Conservation (phyloP, 2,797 vertebrate genomes). For the Chelonia mydas region DNA sequence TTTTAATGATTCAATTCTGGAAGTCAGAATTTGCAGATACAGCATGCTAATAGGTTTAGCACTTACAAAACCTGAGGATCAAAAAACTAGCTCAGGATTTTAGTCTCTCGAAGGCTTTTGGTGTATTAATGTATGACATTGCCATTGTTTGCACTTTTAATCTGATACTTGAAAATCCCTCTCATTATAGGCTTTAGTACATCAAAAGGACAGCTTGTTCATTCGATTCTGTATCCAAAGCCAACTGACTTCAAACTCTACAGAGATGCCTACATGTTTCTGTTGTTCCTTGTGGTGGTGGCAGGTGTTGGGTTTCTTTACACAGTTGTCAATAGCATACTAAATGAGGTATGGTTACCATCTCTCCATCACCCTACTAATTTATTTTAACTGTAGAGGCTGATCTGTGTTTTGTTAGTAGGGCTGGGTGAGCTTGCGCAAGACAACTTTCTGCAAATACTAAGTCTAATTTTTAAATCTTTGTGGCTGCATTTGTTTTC, state of each 20-base stretch:
- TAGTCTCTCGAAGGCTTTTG: not conserved
- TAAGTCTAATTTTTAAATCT: not conserved
- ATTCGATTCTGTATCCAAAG: slow-evolving; percentile 97
- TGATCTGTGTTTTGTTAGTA: rapidly evolving
- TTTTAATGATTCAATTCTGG: not conserved
- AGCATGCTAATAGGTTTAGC: not conserved
- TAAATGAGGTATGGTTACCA: slow-evolving; percentile 86
- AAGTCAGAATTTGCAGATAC: not conserved
- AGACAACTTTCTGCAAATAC: not conserved
- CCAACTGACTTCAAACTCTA: slow-evolving; percentile 99
- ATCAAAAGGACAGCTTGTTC: slow-evolving; percentile 96
- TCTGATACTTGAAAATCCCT: not conserved
- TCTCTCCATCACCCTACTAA: not conserved
- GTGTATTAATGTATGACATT: not conserved
- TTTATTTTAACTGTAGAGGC: not conserved
- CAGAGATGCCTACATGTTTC: slow-evolving; percentile 96
- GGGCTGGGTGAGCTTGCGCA: not conserved
- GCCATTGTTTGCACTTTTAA: not conserved
- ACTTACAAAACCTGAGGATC: not conserved
- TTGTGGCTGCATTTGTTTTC: not conserved
- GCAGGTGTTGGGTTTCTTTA: slow-evolving; percentile 95
- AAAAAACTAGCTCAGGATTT: not conserved
- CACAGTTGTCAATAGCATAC: slow-evolving; percentile 90
- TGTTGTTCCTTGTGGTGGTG: slow-evolving; percentile 94
- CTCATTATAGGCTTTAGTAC: slow-evolving; percentile 91